Percentiles rank a stretch among this genome's conserved stretches.
These are phyloP conservation scores for Myxocyprinus asiaticus DNA, from an alignment of 2,113 vertebrate genomes.

Conservation along the genomic window DNA sequence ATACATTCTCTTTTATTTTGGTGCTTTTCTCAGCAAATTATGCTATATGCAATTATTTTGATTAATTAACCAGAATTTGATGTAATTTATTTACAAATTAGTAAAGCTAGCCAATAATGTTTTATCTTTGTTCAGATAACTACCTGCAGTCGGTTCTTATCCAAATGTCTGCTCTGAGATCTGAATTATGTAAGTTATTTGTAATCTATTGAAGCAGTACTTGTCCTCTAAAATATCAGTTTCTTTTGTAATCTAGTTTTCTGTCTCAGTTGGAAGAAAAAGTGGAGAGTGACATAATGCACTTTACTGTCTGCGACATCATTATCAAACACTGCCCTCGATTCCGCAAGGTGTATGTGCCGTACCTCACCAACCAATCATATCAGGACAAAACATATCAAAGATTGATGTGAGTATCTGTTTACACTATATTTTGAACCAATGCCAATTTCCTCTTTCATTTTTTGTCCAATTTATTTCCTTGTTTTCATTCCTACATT, in stretches of 20 bases:
- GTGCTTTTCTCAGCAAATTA: too few relatives aligned
- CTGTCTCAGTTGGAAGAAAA: slow-evolving; percentile 90
- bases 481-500: background rate
- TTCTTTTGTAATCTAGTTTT: slow-evolving; percentile 76
- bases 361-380: slow-evolving; percentile 96
- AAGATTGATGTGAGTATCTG: slow-evolving; percentile 83
- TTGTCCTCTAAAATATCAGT: background rate
- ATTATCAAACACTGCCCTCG: slow-evolving; percentile 82
- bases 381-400: slow-evolving; percentile 95
- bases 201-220: background rate
- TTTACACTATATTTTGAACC: background rate
- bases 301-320: slow-evolving; percentile 89
- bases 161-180: too few relatives aligned
- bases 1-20: too few relatives aligned
- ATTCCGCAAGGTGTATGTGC: slow-evolving; percentile 89
- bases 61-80: too few relatives aligned
- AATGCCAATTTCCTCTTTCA: background rate
- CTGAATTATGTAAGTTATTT: background rate
- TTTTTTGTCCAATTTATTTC: background rate
- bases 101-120: too few relatives aligned
- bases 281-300: slow-evolving; percentile 85
- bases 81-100: too few relatives aligned
- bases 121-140: too few relatives aligned
- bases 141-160: too few relatives aligned
- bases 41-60: too few relatives aligned